Evolutionary conservation across 2,113 vertebrate species (phyloP), one percentile per base, ranked within the genome.

Genomic region (Oxyruncus cristatus): DNA sequence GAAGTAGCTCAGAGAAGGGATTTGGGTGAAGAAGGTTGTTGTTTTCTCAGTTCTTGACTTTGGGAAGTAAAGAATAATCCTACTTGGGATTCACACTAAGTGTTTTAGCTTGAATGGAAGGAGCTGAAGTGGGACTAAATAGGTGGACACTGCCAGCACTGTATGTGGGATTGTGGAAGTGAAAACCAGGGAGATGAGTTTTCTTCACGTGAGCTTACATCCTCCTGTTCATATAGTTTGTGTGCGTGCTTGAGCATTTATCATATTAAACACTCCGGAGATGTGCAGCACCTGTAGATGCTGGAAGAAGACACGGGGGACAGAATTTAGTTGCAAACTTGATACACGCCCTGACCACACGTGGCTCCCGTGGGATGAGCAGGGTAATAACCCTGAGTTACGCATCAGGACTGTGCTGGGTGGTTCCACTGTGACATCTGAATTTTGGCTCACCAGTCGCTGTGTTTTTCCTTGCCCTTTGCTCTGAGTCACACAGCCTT

Each of bases 341-440:
- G 28, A 35, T 58, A 20, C 0, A 0, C 22, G 9, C 44, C 23
- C 35, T 44, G 53, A n/a, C 35, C 3, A 15, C 39, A 1, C 6
- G 9, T 68, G 24, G 49, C 55, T 73, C 30, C 78, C 9, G 1
- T 35, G 46, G 55, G 53, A 37, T 37, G 61, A 46, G 16, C 46
- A 42, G 66, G n/a, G 50, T 61, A 32, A 21, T 42, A 42, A 61
- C 26, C 16, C 49, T 32, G 59, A 55, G 55, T 55, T 39, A n/a
- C 17, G 19, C 5, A 12, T 8, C 50, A 24, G 21, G 42, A 8
- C 44, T 49, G 8, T 90, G 72, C 41, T 85, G 53, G 8, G 37
- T 62, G 37, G n/a, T 49, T 87, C 61, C 65, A 32, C 72, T 67
- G 46, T 83, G 75, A 42, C 46, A 18, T 75, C 37, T 75, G 72